phyloP scores from a whole-genome alignment of 2,888 invertebrate genomes.

The Drosophila nigricruria region DNA sequence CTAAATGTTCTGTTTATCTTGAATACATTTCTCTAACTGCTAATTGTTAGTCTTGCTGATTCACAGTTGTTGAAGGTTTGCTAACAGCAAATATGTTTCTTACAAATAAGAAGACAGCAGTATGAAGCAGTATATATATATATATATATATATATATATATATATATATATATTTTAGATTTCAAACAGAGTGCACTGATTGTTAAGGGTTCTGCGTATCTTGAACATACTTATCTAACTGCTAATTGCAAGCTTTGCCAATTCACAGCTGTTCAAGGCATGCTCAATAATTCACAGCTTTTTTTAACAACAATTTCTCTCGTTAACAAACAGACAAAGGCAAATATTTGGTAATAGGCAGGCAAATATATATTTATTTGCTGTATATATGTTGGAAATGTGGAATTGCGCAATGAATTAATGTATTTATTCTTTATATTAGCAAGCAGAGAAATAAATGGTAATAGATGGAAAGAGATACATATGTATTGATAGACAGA shows the following conservation, averaged over 20 bases:
- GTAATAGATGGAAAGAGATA: neutral
- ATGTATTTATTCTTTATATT: neutral
- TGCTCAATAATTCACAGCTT: neutral
- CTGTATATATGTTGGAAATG: neutral
- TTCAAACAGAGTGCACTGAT: neutral
- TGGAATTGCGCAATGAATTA: neutral
- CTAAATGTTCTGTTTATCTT: neutral
- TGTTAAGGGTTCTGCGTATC: slow-evolving; percentile 3
- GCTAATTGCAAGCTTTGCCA: slow-evolving; percentile 20
- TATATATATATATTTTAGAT: neutral
- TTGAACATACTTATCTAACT: slow-evolving; percentile 10
- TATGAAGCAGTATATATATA: neutral
- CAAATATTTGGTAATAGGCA: slow-evolving; percentile 1
- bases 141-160: no score
- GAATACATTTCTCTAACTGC: neutral
- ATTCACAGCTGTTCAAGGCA: neutral
- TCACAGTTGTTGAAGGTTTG: neutral
- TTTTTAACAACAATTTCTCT: slow-evolving; percentile 16
- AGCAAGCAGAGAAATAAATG: neutral
- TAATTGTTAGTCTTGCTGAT: neutral
- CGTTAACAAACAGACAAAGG: slow-evolving; percentile 9
- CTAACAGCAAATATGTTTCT: neutral
- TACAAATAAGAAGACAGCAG: neutral
- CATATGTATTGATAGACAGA: no score
- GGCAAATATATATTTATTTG: slow-evolving; percentile 11